phyloP scores from a whole-genome alignment of 2,797 vertebrate genomes.

The Pelobates cultripes region DNA sequence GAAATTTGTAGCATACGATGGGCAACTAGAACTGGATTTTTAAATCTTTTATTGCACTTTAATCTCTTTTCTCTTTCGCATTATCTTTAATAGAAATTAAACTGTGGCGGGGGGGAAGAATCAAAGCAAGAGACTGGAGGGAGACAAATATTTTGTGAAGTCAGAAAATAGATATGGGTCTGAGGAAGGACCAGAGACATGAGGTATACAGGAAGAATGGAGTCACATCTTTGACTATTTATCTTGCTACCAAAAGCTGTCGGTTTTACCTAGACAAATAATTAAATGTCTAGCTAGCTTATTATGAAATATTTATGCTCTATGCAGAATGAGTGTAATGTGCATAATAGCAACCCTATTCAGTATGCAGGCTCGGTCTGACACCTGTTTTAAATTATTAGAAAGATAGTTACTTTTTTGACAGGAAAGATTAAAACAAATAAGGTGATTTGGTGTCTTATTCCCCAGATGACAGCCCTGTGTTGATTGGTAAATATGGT shows the following conservation, averaged over 20 bases:
- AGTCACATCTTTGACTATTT: not conserved
- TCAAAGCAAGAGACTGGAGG: too few relatives aligned
- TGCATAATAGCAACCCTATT: not conserved
- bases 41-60: too few relatives aligned
- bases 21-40: too few relatives aligned
- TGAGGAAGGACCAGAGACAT: not conserved
- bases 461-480: slow-evolving; percentile 33
- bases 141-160: too few relatives aligned
- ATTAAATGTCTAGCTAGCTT: not conserved
- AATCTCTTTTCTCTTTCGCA: too few relatives aligned
- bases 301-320: not conserved
- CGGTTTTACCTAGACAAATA: not conserved
- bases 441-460: slow-evolving; percentile 31
- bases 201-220: not conserved
- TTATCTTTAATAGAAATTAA: too few relatives aligned
- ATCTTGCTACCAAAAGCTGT: not conserved
- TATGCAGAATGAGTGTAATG: not conserved
- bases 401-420: slow-evolving; percentile 19
- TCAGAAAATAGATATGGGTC: not conserved
- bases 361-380: not conserved
- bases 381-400: slow-evolving; percentile 17
- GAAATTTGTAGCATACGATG: too few relatives aligned
- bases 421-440: slow-evolving; percentile 36
- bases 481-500: slow-evolving; percentile 49
- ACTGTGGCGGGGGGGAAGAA: too few relatives aligned